A percentile compares a stretch with the other conserved stretches of the same genome.
Evolutionary conservation across 2,888 invertebrate genomes (phyloP).

Genomic region (Globia sparganii): DNA sequence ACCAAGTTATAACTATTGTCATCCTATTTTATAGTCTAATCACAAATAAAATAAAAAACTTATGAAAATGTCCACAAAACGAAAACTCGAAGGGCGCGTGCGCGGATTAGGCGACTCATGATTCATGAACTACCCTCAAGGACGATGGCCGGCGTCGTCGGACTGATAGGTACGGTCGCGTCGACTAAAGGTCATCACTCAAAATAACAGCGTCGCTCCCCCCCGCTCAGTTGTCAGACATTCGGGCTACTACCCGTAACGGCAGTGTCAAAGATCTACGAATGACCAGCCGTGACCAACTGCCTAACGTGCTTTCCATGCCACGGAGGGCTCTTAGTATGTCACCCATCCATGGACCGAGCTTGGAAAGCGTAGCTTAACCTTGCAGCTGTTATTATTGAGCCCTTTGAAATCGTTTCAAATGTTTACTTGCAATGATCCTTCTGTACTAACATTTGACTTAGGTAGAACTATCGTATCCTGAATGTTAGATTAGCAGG

Average conservation of each 20-base stretch:
- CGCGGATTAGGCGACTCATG: not conserved
- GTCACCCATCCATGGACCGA: not conserved
- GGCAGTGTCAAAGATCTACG: no score
- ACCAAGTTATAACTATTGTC: not conserved
- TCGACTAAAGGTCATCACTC: not conserved
- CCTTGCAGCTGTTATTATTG: not conserved
- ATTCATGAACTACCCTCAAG: not conserved
- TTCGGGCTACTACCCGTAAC: no score
- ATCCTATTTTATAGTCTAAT: not conserved
- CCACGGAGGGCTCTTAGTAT: no score
- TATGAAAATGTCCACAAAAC: not conserved
- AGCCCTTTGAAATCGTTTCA: not conserved
- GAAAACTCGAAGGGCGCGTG: not conserved
- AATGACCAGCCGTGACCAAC: no score
- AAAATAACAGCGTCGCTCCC: not conserved
- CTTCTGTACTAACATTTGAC: slow-evolving; percentile 27
- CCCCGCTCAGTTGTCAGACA: no score
- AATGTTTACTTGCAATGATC: not conserved
- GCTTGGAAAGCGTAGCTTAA: not conserved
- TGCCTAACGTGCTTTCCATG: no score
- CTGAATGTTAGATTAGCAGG: slow-evolving; percentile 69
- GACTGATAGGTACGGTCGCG: not conserved
- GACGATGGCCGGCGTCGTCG: not conserved
- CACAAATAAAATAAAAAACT: not conserved
- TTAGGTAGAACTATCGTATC: slow-evolving; percentile 47